A percentile compares a stretch with the other conserved stretches of the same genome.
phyloP scores from a whole-genome alignment of 2,113 vertebrate genomes.

The Aldabrachelys gigantea region DNA sequence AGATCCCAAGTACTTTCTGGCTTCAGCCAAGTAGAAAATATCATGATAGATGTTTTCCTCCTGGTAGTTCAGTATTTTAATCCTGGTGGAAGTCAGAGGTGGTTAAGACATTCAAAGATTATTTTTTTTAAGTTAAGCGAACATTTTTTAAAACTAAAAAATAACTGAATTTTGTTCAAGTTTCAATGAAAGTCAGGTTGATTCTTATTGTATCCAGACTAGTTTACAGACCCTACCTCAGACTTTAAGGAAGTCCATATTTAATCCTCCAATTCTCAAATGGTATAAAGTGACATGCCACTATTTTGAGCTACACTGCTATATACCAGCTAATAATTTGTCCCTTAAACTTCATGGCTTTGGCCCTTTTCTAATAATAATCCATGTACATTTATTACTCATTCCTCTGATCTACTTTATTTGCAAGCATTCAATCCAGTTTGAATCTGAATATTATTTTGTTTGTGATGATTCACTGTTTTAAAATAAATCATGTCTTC shows the following conservation, averaged over 20 bases:
- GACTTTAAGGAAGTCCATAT: neutral
- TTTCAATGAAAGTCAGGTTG: neutral
- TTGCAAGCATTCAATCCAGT: conserved; percentile 8
- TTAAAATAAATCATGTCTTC: conserved; percentile 37
- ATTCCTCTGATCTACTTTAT: neutral
- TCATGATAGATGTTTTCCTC: neutral
- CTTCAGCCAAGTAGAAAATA: neutral
- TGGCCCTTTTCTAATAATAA: conserved; percentile 5
- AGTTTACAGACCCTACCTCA: neutral
- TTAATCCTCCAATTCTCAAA: neutral
- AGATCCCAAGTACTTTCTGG: neutral
- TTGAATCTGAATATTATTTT: conserved; percentile 43
- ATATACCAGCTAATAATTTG: neutral
- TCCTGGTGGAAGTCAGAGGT: neutral
- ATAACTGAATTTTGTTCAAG: neutral
- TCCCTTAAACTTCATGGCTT: neutral
- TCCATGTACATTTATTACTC: neutral
- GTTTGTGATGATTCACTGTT: conserved; percentile 22
- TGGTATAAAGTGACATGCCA: neutral
- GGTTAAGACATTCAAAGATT: neutral
- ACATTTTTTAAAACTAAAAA: neutral
- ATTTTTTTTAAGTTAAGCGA: neutral
- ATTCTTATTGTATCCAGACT: neutral
- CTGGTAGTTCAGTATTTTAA: neutral
- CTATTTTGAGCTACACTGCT: neutral